A percentile compares a stretch with the other conserved stretches of the same genome.
phyloP scores from a whole-genome alignment of 2,797 vertebrate species.

The Pangasius macronema region DNA sequence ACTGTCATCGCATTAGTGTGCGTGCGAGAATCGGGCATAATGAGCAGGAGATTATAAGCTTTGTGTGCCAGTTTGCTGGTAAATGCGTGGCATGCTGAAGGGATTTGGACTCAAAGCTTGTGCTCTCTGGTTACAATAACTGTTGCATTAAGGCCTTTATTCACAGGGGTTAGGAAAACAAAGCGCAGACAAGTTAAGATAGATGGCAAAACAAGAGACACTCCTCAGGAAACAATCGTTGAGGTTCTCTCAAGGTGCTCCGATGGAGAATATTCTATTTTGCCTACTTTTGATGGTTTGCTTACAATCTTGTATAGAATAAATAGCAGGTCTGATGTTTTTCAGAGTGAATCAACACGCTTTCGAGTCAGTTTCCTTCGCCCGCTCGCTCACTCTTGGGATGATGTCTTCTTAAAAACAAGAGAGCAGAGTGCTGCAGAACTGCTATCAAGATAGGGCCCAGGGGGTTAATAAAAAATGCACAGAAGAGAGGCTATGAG shows the following conservation, averaged over 20 bases:
- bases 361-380: conserved; percentile 22
- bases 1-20: conserved; percentile 76
- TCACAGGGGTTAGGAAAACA: conserved; percentile 61
- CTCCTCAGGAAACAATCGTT: conserved; percentile 15
- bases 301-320: conserved; percentile 8
- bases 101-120: conserved; percentile 72
- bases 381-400: neutral
- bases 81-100: conserved; percentile 70
- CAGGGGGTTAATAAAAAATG: conserved; percentile 70
- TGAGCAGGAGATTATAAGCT: conserved; percentile 76
- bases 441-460: conserved; percentile 57
- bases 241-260: conserved; percentile 15
- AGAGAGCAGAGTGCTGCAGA: conserved; percentile 42
- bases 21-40: conserved; percentile 74
- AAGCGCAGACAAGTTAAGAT: conserved; percentile 32
- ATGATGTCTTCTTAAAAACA: conserved; percentile 63
- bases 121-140: conserved; percentile 77
- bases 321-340: conserved; percentile 16
- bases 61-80: conserved; percentile 78
- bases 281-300: conserved; percentile 14
- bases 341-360: neutral
- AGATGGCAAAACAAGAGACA: conserved; percentile 39
- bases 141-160: conserved; percentile 67
- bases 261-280: neutral
- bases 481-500: conserved; percentile 65